A percentile compares a stretch with the other conserved stretches of the same genome.
These are phyloP conservation scores for Reticulitermes lucifugus DNA, from an alignment of 2,888 invertebrate species.

Conservation along the genomic window DNA sequence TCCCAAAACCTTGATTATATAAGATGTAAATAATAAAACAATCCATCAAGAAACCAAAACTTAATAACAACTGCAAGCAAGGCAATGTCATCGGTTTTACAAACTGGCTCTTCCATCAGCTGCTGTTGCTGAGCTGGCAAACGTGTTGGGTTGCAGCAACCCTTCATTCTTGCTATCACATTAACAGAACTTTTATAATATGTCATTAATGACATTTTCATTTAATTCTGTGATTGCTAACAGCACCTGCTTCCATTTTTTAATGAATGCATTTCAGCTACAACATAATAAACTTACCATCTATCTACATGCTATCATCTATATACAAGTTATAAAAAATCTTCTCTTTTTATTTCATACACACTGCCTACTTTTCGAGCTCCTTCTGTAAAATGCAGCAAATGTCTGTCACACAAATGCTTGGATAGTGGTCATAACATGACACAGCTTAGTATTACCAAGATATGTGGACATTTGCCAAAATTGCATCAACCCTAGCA, in stretches of 20 bases:
- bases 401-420: background rate
- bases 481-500: constrained; percentile 48
- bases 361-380: constrained; percentile 35
- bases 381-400: constrained; percentile 35
- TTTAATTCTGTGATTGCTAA: constrained; percentile 20
- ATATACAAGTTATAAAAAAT: constrained; percentile 37
- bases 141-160: constrained; percentile 21
- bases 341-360: constrained; percentile 20
- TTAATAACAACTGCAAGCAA: constrained; percentile 43
- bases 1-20: constrained; percentile 51
- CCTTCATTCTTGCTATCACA: background rate
- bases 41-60: constrained; percentile 45
- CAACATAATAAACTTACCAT: constrained; percentile 32
- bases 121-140: constrained; percentile 32
- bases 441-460: background rate
- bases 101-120: constrained; percentile 34
- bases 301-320: constrained; percentile 36
- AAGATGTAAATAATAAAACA: constrained; percentile 44
- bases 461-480: background rate
- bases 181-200: constrained; percentile 8
- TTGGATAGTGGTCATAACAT: background rate
- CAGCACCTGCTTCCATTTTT: constrained; percentile 42
- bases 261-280: constrained; percentile 40
- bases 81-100: constrained; percentile 38
- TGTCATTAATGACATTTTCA: constrained; percentile 22